Evolutionary conservation across 2,888 invertebrate species (phyloP), one percentile per base, ranked within the genome.

Genomic region (Hydrotaea diabolus): DNA sequence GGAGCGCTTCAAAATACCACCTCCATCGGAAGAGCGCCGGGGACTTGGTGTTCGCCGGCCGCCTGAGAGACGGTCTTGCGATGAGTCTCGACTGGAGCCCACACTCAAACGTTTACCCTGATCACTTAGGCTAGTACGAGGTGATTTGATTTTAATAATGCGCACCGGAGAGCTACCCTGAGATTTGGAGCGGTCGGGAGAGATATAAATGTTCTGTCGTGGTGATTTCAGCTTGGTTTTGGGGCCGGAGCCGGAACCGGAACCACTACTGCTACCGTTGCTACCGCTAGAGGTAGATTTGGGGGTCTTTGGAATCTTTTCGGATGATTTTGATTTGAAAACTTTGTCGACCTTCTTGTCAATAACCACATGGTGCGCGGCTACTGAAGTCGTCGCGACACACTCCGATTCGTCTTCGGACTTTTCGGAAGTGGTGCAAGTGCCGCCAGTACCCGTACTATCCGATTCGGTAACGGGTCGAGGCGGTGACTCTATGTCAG

Each of bases 191-290:
- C 92, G 92, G 86, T 92, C 92, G 0, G 92, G 92, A 0, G 94
- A 94, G 80, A 94, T 93, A 86, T 94, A 94, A 36, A 94, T 93
- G 69, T 94, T 94, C 82, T 94, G 93, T 8, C 94, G 93, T 13
- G 94, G 93, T 2, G 94, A 94, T 77, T 91, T 88, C 5, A 86
- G 85, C 80, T 91, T 92, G 0, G 88, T 85, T 46, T 90, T 90
- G 13, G 86, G 83, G 55, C 88, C 31, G 31, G 31, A 31, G 7
- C 31, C 31, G 31, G 31, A 31, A 31, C 31, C 31, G 69, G 86
- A 87, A 43, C 86, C 85, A 57, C 89, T 87, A 59, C 86, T 87
- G 31, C 86, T 87, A 64, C 87, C 87, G 23, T 87, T 85, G 11
- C 87, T 86, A 49, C 85, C 83, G 17, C 80, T 86, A n/a, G 75